Evolutionary conservation across 1,140 invertebrate species (phyloP), one percentile per base, ranked within the genome.

Genomic region (Littorina saxatilis): DNA sequence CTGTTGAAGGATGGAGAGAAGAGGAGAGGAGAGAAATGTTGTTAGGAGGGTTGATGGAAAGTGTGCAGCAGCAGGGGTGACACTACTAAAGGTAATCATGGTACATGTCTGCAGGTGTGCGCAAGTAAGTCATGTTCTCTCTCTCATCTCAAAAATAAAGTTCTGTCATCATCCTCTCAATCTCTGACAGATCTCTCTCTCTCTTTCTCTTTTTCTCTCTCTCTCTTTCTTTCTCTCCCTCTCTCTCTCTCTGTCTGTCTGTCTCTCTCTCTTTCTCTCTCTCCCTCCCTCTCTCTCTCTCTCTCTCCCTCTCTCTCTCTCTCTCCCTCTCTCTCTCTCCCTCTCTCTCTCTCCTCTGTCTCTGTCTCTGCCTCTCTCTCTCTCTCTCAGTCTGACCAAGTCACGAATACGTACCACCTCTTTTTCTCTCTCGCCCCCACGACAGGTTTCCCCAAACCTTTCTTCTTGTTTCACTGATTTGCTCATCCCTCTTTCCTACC

Each of bases 1-100:
- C n/a, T n/a, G n/a, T n/a, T n/a, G n/a, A n/a, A n/a, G n/a, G n/a
- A n/a, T n/a, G n/a, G n/a, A n/a, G n/a, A n/a, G n/a, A n/a, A n/a
- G n/a, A n/a, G n/a, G n/a, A n/a, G n/a, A n/a, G n/a, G n/a, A n/a
- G n/a, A n/a, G n/a, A n/a, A n/a, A n/a, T n/a, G n/a, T 83, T 83
- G 58, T 83, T 83, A 17, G 72, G 68, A 13, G 72, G 9, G 43
- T 1, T 50, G 39, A 83, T 75, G 29, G 68, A 52, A 29, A 74
- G 66, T n/a, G 55, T 39, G 0, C 43, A 79, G 68, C 58, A 80
- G 17, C 82, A 83, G 74, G 9, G 82, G 80, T 37, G 40, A 75
- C 29, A 73, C 58, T 43, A 79, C 72, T 77, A 76, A 83, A 9
- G 50, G n/a, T 11, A 61, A 13, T 32, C 27, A 32, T 0, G 61